These are phyloP conservation scores for Pomacea maculata DNA, from an alignment of 1,140 invertebrate species.

Conservation along the genomic window DNA sequence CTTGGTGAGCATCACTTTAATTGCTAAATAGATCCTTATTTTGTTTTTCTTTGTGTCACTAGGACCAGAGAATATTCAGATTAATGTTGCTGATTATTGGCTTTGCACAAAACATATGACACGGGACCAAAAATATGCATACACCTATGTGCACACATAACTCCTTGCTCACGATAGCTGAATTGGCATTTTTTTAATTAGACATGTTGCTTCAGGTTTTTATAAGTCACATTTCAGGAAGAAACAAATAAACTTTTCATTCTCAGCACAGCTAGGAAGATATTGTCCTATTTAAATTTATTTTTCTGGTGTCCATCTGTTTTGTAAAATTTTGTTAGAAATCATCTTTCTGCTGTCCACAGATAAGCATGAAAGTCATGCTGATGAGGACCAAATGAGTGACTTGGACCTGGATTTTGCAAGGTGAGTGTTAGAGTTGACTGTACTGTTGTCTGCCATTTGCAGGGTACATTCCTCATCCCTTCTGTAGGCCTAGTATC, in stretches of 20 bases:
- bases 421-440: constrained; percentile 37
- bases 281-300: not conserved
- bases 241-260: constrained; percentile 9
- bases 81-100: not conserved
- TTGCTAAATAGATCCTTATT: too few relatives aligned
- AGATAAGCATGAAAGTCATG: constrained; percentile 53
- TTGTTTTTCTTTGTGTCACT: too few relatives aligned
- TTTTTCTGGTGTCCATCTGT: not conserved
- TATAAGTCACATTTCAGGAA: constrained; percentile 1
- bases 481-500: too few relatives aligned
- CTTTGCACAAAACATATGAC: too few relatives aligned
- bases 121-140: too few relatives aligned
- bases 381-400: constrained; percentile 42
- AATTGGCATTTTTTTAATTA: not conserved
- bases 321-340: not conserved
- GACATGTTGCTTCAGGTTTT: constrained; percentile 6
- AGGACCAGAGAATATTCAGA: not conserved
- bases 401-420: constrained; percentile 59
- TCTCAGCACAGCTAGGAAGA: constrained; percentile 10
- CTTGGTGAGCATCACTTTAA: constrained; percentile 50
- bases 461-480: too few relatives aligned
- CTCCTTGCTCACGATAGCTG: too few relatives aligned
- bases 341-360: constrained; percentile 25
- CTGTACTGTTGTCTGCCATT: too few relatives aligned
- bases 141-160: too few relatives aligned